Percentiles rank a stretch among this genome's conserved stretches.
Evolutionary conservation across 1,140 invertebrate genomes (phyloP).

Genomic region (Drosophila nasuta): DNA sequence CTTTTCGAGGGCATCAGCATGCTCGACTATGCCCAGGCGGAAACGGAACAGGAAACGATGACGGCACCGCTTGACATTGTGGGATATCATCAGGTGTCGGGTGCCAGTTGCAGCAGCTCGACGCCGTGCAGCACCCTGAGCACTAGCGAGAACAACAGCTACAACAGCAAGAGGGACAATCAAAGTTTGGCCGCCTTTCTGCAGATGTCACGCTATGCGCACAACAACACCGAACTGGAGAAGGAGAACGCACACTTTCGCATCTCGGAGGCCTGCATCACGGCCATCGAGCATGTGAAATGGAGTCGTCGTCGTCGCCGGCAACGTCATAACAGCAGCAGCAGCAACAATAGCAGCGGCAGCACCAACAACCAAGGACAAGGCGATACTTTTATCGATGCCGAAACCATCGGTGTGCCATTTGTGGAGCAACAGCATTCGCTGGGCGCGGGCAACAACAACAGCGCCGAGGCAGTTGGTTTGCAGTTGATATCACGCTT

Average conservation of each 20-base stretch:
- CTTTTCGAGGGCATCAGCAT: constrained; percentile 87
- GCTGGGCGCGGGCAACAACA: constrained; percentile 2
- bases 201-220: constrained; percentile 89
- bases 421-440: constrained; percentile 47
- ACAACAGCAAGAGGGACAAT: constrained; percentile 86
- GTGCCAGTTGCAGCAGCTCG: constrained; percentile 33
- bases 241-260: constrained; percentile 95
- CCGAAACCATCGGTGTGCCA: constrained; percentile 38
- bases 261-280: constrained; percentile 93
- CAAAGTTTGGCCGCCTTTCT: constrained; percentile 91
- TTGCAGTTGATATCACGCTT: constrained; percentile 91
- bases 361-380: background rate
- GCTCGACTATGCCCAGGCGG: constrained; percentile 55
- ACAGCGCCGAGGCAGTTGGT: constrained; percentile 92
- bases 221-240: constrained; percentile 91
- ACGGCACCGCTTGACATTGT: constrained; percentile 84
- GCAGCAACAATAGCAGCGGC: constrained; percentile 14
- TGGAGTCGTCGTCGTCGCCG: constrained; percentile 63
- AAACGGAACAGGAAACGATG: constrained; percentile 70
- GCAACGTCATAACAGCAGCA: constrained; percentile 16
- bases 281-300: constrained; percentile 91
- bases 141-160: constrained; percentile 35
- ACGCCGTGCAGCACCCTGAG: constrained; percentile 52
- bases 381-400: constrained; percentile 12
- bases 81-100: background rate